Evolutionary conservation across 2,113 vertebrate species (phyloP), one percentile per base, ranked within the genome.

Genomic region (Ursus arctos): DNA sequence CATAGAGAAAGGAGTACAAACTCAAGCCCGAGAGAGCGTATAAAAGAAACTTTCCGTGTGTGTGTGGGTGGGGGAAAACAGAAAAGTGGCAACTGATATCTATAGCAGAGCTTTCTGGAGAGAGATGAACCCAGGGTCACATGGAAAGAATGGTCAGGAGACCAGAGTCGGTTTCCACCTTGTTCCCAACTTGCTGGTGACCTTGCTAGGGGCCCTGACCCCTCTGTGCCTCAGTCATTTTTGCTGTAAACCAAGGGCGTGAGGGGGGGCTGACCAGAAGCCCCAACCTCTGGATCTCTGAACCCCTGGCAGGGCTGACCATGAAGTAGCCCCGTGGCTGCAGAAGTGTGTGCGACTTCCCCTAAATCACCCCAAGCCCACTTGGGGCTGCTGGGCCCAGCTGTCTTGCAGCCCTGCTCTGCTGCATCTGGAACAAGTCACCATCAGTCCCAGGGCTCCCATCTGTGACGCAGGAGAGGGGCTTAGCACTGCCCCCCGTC

Each of bases 401-500:
- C 47, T 9, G 22, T 18, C 13, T 21, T 5, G 24, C 3, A 59
- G 65, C n/a, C 88, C 63, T 10, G 7, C 40, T 85, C 63, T 84
- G 61, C 71, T 13, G 33, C 8, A 36, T 19, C 47, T 81, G 21
- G 81, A 36, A 7, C 53, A 31, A 55, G 19, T 55, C 76, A 57
- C 82, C 2, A 0, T 12, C 33, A 31, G 33, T 57, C 59, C 79
- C 28, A 7, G 12, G 8, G 59, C 1, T 5, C 69, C 51, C 61
- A n/a, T 36, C 61, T 55, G 43, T 36, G 47, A 84, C 0, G 1
- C 26, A 33, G 5, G 36, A 55, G 21, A 84, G 31, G 80, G 67
- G 19, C 33, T 28, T 16, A 47, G 43, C 4, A 6, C 15, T 33
- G 2, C 26, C 15, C 11, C 7, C 18, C 0, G 0, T 13, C 4